Evolutionary conservation across 2,797 vertebrate species (phyloP).

Genomic region (Uromys caudimaculatus): DNA sequence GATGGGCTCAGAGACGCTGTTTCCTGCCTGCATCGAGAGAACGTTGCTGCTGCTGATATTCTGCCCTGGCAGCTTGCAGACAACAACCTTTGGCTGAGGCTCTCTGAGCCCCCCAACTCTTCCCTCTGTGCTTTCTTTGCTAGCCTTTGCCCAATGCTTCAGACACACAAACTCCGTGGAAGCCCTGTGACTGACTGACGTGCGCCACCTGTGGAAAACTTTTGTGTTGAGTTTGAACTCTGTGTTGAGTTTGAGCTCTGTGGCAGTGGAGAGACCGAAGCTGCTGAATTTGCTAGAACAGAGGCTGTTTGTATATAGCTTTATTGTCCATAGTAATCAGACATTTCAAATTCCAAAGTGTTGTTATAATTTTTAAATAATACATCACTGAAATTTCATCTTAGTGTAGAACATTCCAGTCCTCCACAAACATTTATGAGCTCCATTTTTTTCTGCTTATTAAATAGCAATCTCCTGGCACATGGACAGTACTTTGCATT

Average conservation of each 20-base stretch:
- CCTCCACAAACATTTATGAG: slow-evolving; percentile 85
- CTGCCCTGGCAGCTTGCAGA: not conserved
- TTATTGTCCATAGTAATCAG: slow-evolving; percentile 67
- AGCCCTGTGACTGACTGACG: not conserved
- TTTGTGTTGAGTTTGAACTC: not conserved
- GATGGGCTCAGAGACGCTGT: not conserved
- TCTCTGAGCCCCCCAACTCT: not conserved
- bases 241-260: slow-evolving; percentile 55
- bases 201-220: not conserved
- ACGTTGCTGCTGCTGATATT: not conserved
- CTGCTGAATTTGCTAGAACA: slow-evolving; percentile 58
- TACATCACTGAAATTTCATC: slow-evolving; percentile 74
- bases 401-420: slow-evolving; percentile 84
- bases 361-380: slow-evolving; percentile 80
- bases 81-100: not conserved
- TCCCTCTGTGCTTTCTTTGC: not conserved
- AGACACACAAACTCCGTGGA: not conserved
- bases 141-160: not conserved
- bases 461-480: slow-evolving; percentile 82
- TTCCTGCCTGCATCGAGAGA: slow-evolving; percentile 45
- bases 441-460: slow-evolving; percentile 77
- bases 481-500: slow-evolving; percentile 62
- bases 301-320: slow-evolving; percentile 69
- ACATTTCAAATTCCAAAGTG: slow-evolving; percentile 83
- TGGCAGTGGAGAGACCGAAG: slow-evolving; percentile 68